phyloP scores from a whole-genome alignment of 2,797 vertebrate species.

The Peromyscus aztecus region DNA sequence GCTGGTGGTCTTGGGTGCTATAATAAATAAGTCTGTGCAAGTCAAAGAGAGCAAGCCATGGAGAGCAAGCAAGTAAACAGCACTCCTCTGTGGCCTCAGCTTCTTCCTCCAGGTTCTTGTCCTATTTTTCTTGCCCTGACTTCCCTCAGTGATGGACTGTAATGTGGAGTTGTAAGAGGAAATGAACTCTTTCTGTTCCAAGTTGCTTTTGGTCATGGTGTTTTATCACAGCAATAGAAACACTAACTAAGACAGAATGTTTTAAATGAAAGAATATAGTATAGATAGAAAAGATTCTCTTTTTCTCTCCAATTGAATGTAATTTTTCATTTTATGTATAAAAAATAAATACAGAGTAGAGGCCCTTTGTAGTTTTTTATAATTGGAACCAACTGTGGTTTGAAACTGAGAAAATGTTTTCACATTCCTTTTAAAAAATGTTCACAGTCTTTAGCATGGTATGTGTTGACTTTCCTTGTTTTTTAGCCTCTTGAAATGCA shows the following conservation, averaged over 20 bases:
- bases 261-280: conserved; percentile 52
- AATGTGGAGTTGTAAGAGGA: neutral
- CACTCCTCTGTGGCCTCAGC: neutral
- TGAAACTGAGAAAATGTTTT: neutral
- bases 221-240: neutral
- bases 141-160: neutral
- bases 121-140: neutral
- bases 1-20: neutral
- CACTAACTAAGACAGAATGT: neutral
- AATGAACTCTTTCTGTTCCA: neutral
- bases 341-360: neutral
- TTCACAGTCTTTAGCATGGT: neutral
- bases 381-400: neutral
- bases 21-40: neutral
- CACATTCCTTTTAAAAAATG: neutral
- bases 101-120: neutral
- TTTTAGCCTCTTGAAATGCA: neutral
- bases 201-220: neutral
- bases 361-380: neutral
- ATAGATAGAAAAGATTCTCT: neutral
- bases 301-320: neutral
- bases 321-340: neutral
- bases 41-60: neutral
- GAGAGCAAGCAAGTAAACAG: neutral
- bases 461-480: neutral